Percentiles rank a stretch among this genome's conserved stretches.
Conservation (phyloP, 2,888 invertebrate genomes). For the Odontocolon sp. region DNA sequence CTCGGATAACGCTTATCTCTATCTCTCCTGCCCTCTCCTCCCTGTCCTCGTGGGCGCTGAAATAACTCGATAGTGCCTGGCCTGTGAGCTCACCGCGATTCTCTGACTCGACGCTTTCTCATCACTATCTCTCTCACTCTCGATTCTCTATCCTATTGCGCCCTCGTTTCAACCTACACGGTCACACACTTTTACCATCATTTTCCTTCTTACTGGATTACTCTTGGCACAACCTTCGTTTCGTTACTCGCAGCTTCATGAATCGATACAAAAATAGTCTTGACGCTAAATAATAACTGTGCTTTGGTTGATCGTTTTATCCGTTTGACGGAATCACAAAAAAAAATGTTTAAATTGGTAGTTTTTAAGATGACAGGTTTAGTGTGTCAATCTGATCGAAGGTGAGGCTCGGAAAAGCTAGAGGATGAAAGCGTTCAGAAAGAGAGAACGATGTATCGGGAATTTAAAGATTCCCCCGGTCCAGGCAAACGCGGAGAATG, state of each 20-base stretch:
- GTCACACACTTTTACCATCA: too few relatives aligned
- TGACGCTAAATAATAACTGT: too few relatives aligned
- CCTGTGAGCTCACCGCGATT: conserved; percentile 62
- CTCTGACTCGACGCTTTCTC: conserved; percentile 75
- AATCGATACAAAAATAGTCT: too few relatives aligned
- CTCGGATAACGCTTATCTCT: conserved; percentile 77
- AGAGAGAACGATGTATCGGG: conserved; percentile 22
- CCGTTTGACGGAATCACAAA: not conserved
- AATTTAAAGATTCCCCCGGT: conserved; percentile 46
- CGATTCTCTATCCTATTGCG: conserved; percentile 57
- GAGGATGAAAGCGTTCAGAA: not conserved
- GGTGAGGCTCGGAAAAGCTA: not conserved
- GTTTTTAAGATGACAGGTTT: too few relatives aligned
- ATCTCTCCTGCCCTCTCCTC: conserved; percentile 31
- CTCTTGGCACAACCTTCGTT: too few relatives aligned
- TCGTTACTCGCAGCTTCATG: too few relatives aligned
- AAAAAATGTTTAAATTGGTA: not conserved
- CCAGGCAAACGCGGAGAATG: conserved; percentile 30
- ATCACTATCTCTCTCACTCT: conserved; percentile 55
- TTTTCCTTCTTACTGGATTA: too few relatives aligned
- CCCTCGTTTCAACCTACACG: conserved; percentile 54
- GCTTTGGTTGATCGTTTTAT: too few relatives aligned
- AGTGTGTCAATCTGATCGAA: not conserved
- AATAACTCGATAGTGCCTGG: conserved; percentile 76
- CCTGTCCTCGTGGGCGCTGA: conserved; percentile 66